Percentiles rank a stretch among this genome's conserved stretches.
Conservation (phyloP, 1,140 invertebrate genomes). For the Camponotus floridanus region DNA sequence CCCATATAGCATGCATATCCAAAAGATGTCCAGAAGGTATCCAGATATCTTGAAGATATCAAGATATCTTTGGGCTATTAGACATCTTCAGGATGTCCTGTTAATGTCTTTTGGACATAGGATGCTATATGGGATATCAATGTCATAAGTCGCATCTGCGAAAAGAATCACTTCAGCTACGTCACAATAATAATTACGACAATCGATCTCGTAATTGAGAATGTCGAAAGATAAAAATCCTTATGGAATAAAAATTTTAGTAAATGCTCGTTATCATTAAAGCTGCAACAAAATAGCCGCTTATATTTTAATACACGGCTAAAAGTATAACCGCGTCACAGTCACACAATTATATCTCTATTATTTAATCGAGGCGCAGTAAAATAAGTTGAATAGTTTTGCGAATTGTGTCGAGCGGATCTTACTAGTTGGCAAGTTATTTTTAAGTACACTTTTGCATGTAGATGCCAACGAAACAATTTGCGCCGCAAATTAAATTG, state of each 20-base stretch:
- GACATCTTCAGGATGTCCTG: no score
- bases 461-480: slow-evolving; percentile 34
- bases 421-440: slow-evolving; percentile 12
- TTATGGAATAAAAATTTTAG: neutral
- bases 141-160: slow-evolving; percentile 5
- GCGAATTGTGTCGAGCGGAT: slow-evolving; percentile 31
- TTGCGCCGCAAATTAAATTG: slow-evolving; percentile 31
- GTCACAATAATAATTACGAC: slow-evolving; percentile 1
- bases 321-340: slow-evolving; percentile 10
- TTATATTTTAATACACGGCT: slow-evolving; percentile 24
- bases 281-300: slow-evolving; percentile 58
- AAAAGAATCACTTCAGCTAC: slow-evolving; percentile 4
- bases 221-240: neutral
- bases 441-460: slow-evolving; percentile 61
- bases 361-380: slow-evolving; percentile 17
- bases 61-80: no score
- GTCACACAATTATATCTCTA: slow-evolving; percentile 22
- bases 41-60: no score
- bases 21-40: no score
- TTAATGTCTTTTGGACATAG: no score
- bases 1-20: no score
- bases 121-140: no score
- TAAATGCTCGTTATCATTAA: slow-evolving; percentile 32
- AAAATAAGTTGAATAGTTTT: slow-evolving; percentile 29
- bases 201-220: slow-evolving; percentile 19